Base-by-base conservation (phyloP, 2,888 invertebrate species). In the Nemurella pictetii region DNA sequence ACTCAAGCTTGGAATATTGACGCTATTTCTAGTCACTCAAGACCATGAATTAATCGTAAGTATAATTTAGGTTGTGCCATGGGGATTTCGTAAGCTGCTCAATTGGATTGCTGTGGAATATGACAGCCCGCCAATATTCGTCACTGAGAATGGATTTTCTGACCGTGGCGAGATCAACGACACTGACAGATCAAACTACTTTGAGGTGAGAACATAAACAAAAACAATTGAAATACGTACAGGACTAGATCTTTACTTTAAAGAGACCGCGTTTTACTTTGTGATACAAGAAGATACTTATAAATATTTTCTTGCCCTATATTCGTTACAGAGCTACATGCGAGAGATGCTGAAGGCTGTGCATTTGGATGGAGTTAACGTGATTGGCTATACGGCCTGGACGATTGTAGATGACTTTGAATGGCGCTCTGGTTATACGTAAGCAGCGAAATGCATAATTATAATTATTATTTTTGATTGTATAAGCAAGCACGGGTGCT, bases 61-160 rank as follows among this genome's bases (percentile, higher is more conserved):
- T 88, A 86, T 86, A 86, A 12, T n/a, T n/a, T 87, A 93, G 92
- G 91, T 92, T 73, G 92, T 92, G 27, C 94, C 94, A 0, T 91
- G 92, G 87, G 94, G 94, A n/a, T 91, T 93, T 85, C 91, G 92
- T 2, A 92, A 93, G 87, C 88, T 93, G 29, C 89, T 94, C 36
- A 92, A 92, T 78, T 93, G 93, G 92, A 92, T 94, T 88, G 92
- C 93, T 88, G 90, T 90, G 78, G 91, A 91, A 1, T 94, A 94
- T 89, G 91, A 92, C 81, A 90, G 93, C 88, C 91, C 92, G 20
- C 91, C 92, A 27, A 92, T 94, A 85, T 91, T 93, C 87, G 92
- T 94, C 75, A 93, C 93, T 0, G 94, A 94, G 87, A 93, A 93
- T 87, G 93, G 93, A 5, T 92, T 91, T 88, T 92, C 93, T 2